Evolutionary conservation across 23 tunicate genomes (phyloP).

Genomic region (Ciona savignyi): DNA sequence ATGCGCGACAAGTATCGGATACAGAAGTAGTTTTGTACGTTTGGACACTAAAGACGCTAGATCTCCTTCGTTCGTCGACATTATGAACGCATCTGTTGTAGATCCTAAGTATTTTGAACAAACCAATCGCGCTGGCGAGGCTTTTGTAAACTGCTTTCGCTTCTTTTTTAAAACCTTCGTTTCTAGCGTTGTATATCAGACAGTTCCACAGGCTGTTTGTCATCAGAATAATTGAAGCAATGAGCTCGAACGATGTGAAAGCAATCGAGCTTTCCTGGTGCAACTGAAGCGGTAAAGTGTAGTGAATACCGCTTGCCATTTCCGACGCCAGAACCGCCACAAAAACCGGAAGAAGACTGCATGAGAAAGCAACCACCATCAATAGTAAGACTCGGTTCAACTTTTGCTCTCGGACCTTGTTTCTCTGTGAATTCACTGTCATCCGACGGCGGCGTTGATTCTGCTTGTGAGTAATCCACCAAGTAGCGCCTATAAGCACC

Average conservation of each 20-base stretch:
- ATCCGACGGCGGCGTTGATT: background rate
- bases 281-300: too few relatives aligned
- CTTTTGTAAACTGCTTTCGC: background rate
- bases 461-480: background rate
- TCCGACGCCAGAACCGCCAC: too few relatives aligned
- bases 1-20: too few relatives aligned
- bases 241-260: too few relatives aligned
- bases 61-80: too few relatives aligned
- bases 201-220: constrained; percentile 63
- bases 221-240: constrained; percentile 28
- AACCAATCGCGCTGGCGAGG: background rate
- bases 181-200: constrained; percentile 41
- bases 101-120: too few relatives aligned
- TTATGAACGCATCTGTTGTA: too few relatives aligned
- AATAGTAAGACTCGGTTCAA: constrained; percentile 7
- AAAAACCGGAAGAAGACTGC: constrained; percentile 28
- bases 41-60: too few relatives aligned
- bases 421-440: background rate
- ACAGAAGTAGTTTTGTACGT: too few relatives aligned
- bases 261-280: too few relatives aligned
- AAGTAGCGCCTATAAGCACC: constrained; percentile 1
- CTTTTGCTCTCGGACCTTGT: constrained; percentile 1
- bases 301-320: too few relatives aligned
- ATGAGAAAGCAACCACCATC: constrained; percentile 27
- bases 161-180: too few relatives aligned